A percentile compares a stretch with the other conserved stretches of the same genome.
phyloP scores from a whole-genome alignment of 1,140 invertebrate genomes.

The Megathymus violae region DNA sequence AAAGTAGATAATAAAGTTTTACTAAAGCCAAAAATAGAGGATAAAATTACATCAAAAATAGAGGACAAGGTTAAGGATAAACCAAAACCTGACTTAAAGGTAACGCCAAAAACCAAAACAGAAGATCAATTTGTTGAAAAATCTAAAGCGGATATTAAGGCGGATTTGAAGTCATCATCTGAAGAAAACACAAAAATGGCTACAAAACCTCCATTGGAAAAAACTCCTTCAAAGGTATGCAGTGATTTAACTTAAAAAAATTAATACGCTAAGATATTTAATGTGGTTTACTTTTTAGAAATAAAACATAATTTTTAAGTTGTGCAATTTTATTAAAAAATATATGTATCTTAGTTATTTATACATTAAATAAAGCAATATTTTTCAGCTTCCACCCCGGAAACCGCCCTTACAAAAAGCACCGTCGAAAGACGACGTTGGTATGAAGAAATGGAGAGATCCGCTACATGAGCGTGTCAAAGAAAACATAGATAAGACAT shows the following conservation, averaged over 20 bases:
- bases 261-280: too few relatives aligned
- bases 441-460: conserved; percentile 81
- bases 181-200: conserved; percentile 70
- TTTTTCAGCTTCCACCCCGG: conserved; percentile 74
- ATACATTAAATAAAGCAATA: too few relatives aligned
- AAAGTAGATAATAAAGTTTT: conserved; percentile 41
- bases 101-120: conserved; percentile 31
- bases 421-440: conserved; percentile 77
- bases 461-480: conserved; percentile 79
- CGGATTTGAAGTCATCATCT: conserved; percentile 34
- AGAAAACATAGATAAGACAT: conserved; percentile 80
- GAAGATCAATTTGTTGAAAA: too few relatives aligned
- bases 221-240: conserved; percentile 69
- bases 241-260: not conserved
- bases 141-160: conserved; percentile 29
- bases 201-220: conserved; percentile 71
- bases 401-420: conserved; percentile 77
- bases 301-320: too few relatives aligned
- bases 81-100: conserved; percentile 24
- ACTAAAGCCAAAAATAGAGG: conserved; percentile 35
- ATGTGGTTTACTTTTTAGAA: too few relatives aligned
- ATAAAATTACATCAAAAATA: conserved; percentile 34
- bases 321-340: too few relatives aligned
- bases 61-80: conserved; percentile 30
- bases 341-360: too few relatives aligned